Conservation (phyloP, 37 sponge, comb jelly and placozoan species). For the Crambe crambe region DNA sequence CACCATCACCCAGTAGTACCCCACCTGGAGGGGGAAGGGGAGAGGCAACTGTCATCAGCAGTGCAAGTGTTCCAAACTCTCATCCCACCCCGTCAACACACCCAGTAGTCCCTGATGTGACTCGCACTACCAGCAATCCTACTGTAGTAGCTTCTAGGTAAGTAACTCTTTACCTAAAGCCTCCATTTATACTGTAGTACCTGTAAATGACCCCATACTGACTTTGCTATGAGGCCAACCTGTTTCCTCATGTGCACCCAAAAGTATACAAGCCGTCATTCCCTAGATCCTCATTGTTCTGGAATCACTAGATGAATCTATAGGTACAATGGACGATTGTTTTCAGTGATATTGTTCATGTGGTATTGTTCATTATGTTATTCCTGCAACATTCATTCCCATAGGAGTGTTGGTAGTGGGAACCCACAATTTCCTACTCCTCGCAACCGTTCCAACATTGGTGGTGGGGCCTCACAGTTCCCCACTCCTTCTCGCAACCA, state of each 20-base stretch:
- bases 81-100: background rate
- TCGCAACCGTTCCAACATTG: no score
- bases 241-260: background rate
- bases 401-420: background rate
- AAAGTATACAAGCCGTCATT: background rate
- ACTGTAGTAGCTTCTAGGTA: background rate
- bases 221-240: background rate
- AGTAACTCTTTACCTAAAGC: no score
- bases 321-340: no score
- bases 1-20: background rate
- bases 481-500: background rate
- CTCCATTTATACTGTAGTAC: no score
- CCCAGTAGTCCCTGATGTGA: background rate
- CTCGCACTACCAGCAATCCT: background rate
- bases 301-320: no score
- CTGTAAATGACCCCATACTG: background rate
- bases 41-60: background rate
- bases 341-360: no score
- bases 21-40: background rate
- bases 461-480: no score
- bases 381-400: no score
- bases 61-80: background rate
- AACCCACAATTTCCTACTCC: slow-evolving; percentile 4
- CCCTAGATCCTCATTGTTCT: no score
- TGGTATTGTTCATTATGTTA: no score